These are phyloP conservation scores for Fistularia tabacaria DNA, from an alignment of 2,797 vertebrate genomes.

Conservation along the genomic window DNA sequence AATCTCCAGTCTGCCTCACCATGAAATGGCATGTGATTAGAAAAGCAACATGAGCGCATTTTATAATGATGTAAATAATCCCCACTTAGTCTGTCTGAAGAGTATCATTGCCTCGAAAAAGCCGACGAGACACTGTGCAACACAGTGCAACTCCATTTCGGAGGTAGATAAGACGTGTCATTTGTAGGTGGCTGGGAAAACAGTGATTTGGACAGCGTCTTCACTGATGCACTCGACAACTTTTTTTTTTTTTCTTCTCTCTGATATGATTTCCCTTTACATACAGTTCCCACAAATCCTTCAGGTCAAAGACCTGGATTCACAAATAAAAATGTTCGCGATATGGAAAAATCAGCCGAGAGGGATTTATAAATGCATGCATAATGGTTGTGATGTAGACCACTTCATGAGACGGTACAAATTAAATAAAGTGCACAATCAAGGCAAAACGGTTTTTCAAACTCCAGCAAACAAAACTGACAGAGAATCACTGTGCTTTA, in stretches of 20 bases:
- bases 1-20: conserved; percentile 1
- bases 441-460: background rate
- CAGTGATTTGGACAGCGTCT: conserved; percentile 3
- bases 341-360: no score
- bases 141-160: conserved; percentile 14
- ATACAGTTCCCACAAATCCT: conserved; percentile 10
- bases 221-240: conserved; percentile 1
- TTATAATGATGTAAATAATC: conserved; percentile 17
- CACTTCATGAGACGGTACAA: conserved; percentile 8
- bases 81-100: conserved; percentile 3
- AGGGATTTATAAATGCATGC: no score
- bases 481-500: conserved; percentile 8
- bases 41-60: conserved; percentile 12
- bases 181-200: conserved; percentile 9
- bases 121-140: conserved; percentile 16
- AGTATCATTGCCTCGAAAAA: conserved; percentile 7
- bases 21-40: conserved; percentile 14
- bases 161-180: conserved; percentile 15
- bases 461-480: background rate
- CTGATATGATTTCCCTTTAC: no score
- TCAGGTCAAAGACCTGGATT: conserved; percentile 8
- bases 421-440: conserved; percentile 10
- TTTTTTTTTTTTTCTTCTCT: no score
- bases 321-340: conserved; percentile 11
- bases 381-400: conserved; percentile 1